These are phyloP conservation scores for Heliconius congener DNA, from an alignment of 1,140 invertebrate genomes.

Conservation along the genomic window DNA sequence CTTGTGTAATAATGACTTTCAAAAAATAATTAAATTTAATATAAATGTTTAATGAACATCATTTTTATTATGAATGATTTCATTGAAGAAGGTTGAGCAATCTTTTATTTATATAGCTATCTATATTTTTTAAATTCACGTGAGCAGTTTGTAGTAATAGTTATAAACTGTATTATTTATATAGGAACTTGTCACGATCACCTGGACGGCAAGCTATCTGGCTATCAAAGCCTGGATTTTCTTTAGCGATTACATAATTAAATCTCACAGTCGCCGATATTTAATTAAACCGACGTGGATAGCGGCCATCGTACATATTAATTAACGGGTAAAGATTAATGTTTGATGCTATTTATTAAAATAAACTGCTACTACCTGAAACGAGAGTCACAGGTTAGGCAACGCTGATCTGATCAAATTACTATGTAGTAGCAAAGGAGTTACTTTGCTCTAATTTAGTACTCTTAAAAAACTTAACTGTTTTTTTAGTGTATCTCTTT, in stretches of 20 bases:
- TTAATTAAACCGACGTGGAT: constrained; percentile 43
- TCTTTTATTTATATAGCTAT: not conserved
- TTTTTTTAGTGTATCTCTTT: too few relatives aligned
- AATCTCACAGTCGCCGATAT: constrained; percentile 40
- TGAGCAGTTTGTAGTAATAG: not conserved
- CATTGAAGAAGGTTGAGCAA: not conserved
- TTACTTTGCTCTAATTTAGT: too few relatives aligned
- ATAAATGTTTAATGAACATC: not conserved
- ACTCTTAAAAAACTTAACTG: too few relatives aligned
- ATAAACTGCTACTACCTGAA: constrained; percentile 13
- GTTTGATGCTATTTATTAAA: constrained; percentile 16
- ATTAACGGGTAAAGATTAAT: constrained; percentile 27
- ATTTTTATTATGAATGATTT: not conserved
- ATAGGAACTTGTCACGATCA: constrained; percentile 37
- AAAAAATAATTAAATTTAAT: not conserved
- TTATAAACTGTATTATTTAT: not conserved
- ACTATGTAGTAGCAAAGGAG: not conserved
- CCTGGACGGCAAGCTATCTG: constrained; percentile 30
- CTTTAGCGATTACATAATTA: constrained; percentile 40
- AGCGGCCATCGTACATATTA: constrained; percentile 34
- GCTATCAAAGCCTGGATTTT: constrained; percentile 27
- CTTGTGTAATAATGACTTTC: constrained; percentile 14
- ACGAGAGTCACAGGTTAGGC: not conserved
- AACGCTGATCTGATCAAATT: not conserved
- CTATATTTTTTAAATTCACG: not conserved